phyloP scores from a whole-genome alignment of 2,113 vertebrate species.

The Hippocampus comes region DNA sequence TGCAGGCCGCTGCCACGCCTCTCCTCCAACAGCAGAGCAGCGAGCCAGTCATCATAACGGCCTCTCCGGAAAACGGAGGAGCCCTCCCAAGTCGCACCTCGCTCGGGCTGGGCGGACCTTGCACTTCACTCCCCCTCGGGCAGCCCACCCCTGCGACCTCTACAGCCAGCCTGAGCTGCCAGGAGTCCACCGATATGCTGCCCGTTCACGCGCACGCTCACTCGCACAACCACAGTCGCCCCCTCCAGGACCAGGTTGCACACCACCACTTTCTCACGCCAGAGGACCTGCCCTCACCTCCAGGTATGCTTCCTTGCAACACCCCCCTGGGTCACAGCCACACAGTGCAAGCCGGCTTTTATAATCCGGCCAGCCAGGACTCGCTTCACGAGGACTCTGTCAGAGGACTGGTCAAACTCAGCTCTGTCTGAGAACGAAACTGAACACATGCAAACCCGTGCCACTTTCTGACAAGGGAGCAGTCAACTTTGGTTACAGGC shows the following conservation, averaged over 20 bases:
- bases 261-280: conserved; percentile 92
- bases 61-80: conserved; percentile 73
- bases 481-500: conserved; percentile 8
- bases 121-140: conserved; percentile 82
- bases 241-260: conserved; percentile 54
- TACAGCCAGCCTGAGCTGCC: conserved; percentile 85
- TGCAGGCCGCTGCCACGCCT: conserved; percentile 93
- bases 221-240: conserved; percentile 72
- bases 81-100: conserved; percentile 77
- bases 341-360: conserved; percentile 78
- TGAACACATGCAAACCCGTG: conserved; percentile 24
- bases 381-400: conserved; percentile 94
- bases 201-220: conserved; percentile 64
- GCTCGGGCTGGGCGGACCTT: conserved; percentile 78
- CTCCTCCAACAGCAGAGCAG: conserved; percentile 90
- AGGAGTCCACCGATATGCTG: conserved; percentile 77
- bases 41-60: conserved; percentile 82
- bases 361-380: conserved; percentile 92
- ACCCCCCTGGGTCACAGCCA: conserved; percentile 85
- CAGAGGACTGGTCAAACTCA: conserved; percentile 93
- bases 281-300: conserved; percentile 87
- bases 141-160: conserved; percentile 92
- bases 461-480: conserved; percentile 21
- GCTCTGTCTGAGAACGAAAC: conserved; percentile 83
- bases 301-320: conserved; percentile 82